These are phyloP conservation scores for Lasioglossum lativentre DNA, from an alignment of 2,888 invertebrate genomes.

Conservation along the genomic window DNA sequence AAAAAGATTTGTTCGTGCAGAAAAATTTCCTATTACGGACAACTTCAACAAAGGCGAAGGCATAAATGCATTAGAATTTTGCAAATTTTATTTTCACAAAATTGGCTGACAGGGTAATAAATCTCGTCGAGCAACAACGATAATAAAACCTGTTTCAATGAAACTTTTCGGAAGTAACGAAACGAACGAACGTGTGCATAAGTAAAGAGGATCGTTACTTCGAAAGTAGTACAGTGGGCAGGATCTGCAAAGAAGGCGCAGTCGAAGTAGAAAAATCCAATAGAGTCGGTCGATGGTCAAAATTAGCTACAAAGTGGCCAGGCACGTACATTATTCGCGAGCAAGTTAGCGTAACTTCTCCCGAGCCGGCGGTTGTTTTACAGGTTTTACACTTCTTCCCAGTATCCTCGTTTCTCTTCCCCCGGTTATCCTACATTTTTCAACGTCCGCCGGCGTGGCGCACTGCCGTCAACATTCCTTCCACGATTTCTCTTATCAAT, in stretches of 20 bases:
- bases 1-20: background rate
- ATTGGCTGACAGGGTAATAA: background rate
- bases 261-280: background rate
- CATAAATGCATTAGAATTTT: background rate
- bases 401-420: slow-evolving; percentile 22
- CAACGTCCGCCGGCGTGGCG: slow-evolving; percentile 2
- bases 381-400: slow-evolving; percentile 13
- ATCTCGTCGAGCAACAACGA: background rate
- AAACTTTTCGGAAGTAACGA: background rate
- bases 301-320: slow-evolving; percentile 16
- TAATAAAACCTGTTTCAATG: background rate
- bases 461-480: background rate
- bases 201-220: background rate
- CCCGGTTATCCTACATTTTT: slow-evolving; percentile 25
- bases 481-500: slow-evolving; percentile 17
- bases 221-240: background rate
- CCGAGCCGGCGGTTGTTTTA: background rate
- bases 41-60: background rate
- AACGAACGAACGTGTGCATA: background rate
- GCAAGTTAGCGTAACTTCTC: slow-evolving; percentile 7
- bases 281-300: background rate
- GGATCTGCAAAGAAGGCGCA: too few relatives aligned
- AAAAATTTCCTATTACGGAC: background rate
- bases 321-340: slow-evolving; percentile 11
- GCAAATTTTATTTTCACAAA: too few relatives aligned